Evolutionary conservation across 2,113 vertebrate genomes (phyloP).

Genomic region (Sus scrofa): DNA sequence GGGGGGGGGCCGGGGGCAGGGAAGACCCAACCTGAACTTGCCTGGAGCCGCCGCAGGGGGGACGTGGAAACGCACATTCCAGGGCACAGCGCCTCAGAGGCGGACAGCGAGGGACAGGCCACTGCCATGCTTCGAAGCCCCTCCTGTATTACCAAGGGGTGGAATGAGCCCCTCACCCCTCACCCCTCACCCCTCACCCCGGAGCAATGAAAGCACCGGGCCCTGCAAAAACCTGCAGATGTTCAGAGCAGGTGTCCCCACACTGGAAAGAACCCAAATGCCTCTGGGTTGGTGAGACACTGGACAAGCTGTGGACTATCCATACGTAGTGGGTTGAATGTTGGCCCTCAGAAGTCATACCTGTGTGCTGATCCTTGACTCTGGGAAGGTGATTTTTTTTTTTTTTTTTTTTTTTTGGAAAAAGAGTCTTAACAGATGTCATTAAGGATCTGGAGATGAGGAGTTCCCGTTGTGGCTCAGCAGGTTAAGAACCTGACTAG

Average conservation of each 20-base stretch:
- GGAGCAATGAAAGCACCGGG: not conserved
- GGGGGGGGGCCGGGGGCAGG: too few relatives aligned
- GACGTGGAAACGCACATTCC: not conserved
- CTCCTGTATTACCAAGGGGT: not conserved
- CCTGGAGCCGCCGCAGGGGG: not conserved
- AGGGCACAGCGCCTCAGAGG: not conserved
- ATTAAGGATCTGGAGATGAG: too few relatives aligned
- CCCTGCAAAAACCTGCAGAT: not conserved
- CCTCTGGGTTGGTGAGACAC: not conserved
- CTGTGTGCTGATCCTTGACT: accelerated
- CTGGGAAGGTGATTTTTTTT: not conserved
- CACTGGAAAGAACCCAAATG: not conserved
- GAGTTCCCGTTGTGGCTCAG: too few relatives aligned
- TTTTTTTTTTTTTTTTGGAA: not conserved
- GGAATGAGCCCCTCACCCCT: too few relatives aligned
- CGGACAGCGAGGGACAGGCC: not conserved
- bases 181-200: not conserved
- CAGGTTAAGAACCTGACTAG: too few relatives aligned
- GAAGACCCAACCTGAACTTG: too few relatives aligned
- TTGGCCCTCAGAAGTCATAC: not conserved
- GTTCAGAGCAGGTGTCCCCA: not conserved
- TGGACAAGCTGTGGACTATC: not conserved
- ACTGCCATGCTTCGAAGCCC: not conserved
- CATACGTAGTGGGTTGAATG: accelerated
- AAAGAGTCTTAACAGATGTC: not conserved